phyloP scores from a whole-genome alignment of 2,113 vertebrate species.

The Ctenomys sociabilis region DNA sequence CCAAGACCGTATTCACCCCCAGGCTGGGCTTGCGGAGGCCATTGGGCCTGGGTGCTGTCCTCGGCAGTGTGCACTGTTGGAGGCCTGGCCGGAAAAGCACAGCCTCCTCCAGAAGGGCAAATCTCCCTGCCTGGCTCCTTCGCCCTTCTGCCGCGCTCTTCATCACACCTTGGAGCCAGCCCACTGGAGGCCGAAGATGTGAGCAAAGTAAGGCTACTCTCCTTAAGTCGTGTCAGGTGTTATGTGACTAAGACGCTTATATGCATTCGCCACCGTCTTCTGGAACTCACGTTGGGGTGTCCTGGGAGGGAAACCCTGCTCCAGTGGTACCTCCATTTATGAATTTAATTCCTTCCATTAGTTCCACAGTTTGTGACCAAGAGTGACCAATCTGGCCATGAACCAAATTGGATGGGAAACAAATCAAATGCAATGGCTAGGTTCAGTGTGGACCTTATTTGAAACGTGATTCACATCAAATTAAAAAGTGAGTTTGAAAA shows the following conservation, averaged over 20 bases:
- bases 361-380: too few species aligned
- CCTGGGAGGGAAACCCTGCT: not conserved
- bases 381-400: not conserved
- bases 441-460: not conserved
- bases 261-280: not conserved
- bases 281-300: not conserved
- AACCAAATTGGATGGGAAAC: not conserved
- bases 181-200: not conserved
- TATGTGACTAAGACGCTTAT: not conserved
- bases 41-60: not conserved
- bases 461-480: not conserved
- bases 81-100: not conserved
- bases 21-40: not conserved
- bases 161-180: not conserved
- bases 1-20: not conserved
- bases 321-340: not conserved
- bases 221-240: too few species aligned
- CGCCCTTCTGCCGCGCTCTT: not conserved
- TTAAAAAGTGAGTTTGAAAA: conserved; percentile 18
- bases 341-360: not conserved
- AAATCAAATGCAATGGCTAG: not conserved
- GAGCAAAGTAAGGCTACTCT: not conserved
- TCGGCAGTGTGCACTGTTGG: not conserved
- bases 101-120: not conserved
- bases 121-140: not conserved